These are phyloP conservation scores for Drosophila ambigua DNA, from an alignment of 1,140 invertebrate genomes.

Conservation along the genomic window DNA sequence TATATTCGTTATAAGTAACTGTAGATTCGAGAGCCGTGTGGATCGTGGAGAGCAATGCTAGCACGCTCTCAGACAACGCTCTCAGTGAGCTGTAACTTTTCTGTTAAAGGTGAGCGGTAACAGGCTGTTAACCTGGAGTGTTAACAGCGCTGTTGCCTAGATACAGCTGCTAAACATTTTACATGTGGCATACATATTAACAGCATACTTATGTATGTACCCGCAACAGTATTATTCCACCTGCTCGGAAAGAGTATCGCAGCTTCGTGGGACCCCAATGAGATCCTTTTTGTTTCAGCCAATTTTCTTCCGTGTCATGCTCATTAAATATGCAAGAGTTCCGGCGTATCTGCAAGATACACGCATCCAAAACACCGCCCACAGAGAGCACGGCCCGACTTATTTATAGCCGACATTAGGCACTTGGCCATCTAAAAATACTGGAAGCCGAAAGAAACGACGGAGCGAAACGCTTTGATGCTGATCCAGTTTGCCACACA, in stretches of 20 bases:
- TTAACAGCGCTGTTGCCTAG: too few species aligned
- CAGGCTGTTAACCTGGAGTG: too few species aligned
- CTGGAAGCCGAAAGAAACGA: constrained; percentile 1
- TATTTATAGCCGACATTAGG: constrained; percentile 55
- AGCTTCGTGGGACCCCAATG: background rate
- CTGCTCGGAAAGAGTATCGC: constrained; percentile 1
- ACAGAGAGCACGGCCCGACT: background rate
- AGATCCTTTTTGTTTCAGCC: constrained; percentile 21
- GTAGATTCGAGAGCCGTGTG: too few species aligned
- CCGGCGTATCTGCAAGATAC: constrained; percentile 36
- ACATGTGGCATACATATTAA: too few species aligned
- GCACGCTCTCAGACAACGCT: too few species aligned
- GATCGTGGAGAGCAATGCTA: too few species aligned
- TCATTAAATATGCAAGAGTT: constrained; percentile 57
- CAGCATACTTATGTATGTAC: too few species aligned
- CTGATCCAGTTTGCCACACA: constrained; percentile 39
- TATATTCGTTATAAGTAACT: too few species aligned
- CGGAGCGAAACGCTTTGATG: constrained; percentile 27
- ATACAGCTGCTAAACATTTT: too few species aligned
- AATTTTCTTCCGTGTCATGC: constrained; percentile 30
- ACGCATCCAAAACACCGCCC: constrained; percentile 5
- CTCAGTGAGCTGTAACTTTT: too few species aligned
- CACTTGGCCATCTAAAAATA: constrained; percentile 55
- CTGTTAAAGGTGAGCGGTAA: too few species aligned
- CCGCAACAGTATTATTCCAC: too few species aligned